Percentiles rank a stretch among this genome's conserved stretches.
These are phyloP conservation scores for Zootoca vivipara DNA, from an alignment of 2,113 vertebrate genomes.

Conservation along the genomic window DNA sequence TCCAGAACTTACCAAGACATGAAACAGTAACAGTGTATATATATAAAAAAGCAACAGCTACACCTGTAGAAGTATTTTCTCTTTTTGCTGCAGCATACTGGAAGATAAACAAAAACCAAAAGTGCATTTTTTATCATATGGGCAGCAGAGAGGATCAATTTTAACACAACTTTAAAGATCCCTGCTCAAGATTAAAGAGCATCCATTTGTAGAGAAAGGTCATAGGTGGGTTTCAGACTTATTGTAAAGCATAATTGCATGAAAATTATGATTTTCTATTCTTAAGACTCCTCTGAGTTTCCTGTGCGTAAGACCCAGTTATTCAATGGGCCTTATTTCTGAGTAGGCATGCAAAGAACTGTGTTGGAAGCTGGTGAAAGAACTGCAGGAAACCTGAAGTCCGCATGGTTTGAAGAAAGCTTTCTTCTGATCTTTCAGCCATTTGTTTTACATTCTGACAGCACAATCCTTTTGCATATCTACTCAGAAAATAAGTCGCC, in stretches of 20 bases:
- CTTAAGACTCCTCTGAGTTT: not conserved
- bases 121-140: conserved; percentile 20
- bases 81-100: conserved; percentile 82
- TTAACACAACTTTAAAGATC: conserved; percentile 6
- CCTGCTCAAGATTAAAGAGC: not conserved
- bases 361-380: not conserved
- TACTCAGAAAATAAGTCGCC: not conserved
- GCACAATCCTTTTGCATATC: not conserved
- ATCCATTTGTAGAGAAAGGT: not conserved
- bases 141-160: not conserved
- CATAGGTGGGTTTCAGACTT: not conserved
- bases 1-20: conserved; percentile 75
- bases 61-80: conserved; percentile 80
- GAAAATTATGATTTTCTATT: not conserved
- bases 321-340: not conserved
- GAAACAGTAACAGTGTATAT: conserved; percentile 80
- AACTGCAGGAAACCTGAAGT: not conserved
- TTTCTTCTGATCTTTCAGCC: not conserved
- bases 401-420: not conserved
- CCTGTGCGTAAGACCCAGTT: not conserved
- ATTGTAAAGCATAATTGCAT: not conserved
- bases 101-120: conserved; percentile 47
- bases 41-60: conserved; percentile 75
- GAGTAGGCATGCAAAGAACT: not conserved
- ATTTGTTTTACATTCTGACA: not conserved